These are phyloP conservation scores for Sinotaia quadrata DNA, from an alignment of 2,888 invertebrate genomes.

Conservation along the genomic window DNA sequence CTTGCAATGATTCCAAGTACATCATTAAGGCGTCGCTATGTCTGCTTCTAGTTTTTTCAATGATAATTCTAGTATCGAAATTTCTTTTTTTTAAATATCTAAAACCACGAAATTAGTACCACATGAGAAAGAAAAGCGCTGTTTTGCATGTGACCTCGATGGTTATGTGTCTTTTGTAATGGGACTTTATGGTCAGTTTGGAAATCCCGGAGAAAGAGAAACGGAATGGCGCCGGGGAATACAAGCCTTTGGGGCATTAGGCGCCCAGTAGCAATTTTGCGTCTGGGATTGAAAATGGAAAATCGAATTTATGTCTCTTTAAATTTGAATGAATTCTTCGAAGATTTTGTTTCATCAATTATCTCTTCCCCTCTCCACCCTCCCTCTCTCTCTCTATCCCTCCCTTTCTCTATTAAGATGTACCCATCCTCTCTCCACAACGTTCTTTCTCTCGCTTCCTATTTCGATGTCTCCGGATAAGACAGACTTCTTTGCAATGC, in stretches of 20 bases:
- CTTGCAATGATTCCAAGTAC: too few relatives aligned
- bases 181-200: constrained; percentile 4
- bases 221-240: background rate
- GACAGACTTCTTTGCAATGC: too few relatives aligned
- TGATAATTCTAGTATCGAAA: too few relatives aligned
- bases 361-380: background rate
- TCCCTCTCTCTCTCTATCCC: background rate
- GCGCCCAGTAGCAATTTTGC: background rate
- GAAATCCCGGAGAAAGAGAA: background rate
- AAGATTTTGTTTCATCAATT: background rate
- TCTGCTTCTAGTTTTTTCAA: too few relatives aligned
- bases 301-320: constrained; percentile 2
- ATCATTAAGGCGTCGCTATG: too few relatives aligned
- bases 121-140: background rate
- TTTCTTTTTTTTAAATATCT: too few relatives aligned
- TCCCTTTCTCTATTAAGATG: background rate
- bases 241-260: background rate
- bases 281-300: constrained; percentile 3
- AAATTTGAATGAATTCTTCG: too few relatives aligned
- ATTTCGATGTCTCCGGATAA: background rate
- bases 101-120: too few relatives aligned
- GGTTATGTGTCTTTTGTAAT: background rate
- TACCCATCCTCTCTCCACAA: background rate
- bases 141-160: background rate
- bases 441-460: background rate